Conservation (phyloP, 2,888 invertebrate genomes). For the Cataglyphis altisquamis region DNA sequence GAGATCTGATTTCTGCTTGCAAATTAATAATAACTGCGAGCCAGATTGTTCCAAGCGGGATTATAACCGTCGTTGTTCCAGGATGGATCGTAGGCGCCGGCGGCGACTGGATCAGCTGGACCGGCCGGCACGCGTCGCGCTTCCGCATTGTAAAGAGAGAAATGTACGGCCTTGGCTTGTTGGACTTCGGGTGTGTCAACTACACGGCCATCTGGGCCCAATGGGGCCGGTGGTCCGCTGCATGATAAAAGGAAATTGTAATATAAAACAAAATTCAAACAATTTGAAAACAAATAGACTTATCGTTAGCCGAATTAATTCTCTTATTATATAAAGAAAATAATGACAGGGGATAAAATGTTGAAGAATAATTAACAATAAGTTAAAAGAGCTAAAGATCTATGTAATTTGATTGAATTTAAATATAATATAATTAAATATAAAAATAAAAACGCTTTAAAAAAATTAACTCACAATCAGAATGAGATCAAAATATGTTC, state of each 20-base stretch:
- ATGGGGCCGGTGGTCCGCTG: slow-evolving; percentile 84
- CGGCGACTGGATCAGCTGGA: slow-evolving; percentile 72
- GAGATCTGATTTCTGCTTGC: slow-evolving; percentile 6
- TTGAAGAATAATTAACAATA: background rate
- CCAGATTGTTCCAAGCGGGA: slow-evolving; percentile 67
- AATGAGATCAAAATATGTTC: background rate
- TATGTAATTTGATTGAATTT: background rate
- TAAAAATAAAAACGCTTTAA: background rate
- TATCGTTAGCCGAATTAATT: background rate
- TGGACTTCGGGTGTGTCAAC: slow-evolving; percentile 85
- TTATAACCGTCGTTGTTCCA: slow-evolving; percentile 71
- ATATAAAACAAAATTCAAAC: background rate
- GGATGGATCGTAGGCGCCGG: slow-evolving; percentile 75
- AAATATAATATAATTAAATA: background rate
- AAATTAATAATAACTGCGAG: slow-evolving; percentile 71
- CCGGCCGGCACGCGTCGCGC: slow-evolving; percentile 74
- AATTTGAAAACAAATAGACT: background rate
- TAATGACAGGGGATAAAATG: background rate
- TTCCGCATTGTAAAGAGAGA: slow-evolving; percentile 83
- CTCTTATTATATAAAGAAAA: background rate
- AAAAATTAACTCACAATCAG: background rate
- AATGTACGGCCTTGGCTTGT: slow-evolving; percentile 84
- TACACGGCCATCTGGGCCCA: slow-evolving; percentile 84
- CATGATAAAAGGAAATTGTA: slow-evolving; percentile 1
- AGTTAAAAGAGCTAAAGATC: background rate